Evolutionary conservation across 2,888 invertebrate species (phyloP), one percentile per base, ranked within the genome.

Genomic region (Limnephilus lunatus): DNA sequence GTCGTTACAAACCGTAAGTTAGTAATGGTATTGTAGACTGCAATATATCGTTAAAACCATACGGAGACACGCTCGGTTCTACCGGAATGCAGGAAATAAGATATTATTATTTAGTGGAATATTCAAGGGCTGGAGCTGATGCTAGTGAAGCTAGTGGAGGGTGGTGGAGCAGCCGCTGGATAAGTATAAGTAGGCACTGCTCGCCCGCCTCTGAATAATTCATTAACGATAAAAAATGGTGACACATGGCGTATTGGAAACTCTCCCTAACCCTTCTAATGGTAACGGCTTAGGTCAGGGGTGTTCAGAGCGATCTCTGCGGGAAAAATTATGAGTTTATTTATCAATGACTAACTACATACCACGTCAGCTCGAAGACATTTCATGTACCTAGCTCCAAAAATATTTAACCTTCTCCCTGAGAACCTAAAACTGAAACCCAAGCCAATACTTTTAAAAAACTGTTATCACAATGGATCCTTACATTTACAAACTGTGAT

Each of bases 141-240:
- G 44, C 86, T 30, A 25, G 39, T 35, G 44, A 12, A 9, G 39
- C n/a, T 35, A 85, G 81, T n/a, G 53, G 39, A 7, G 68, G 0
- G 68, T 0, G 68, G 68, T 0, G 25, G 25, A 82, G 39, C 44
- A 25, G 35, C 39, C 4, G 81, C 89, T 81, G 89, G 81, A 81
- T 89, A 89, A 89, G 81, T 81, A 39, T 81, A 81, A 81, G 39
- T 81, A 81, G 35, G 39, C 9, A n/a, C 68, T 68, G 68, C 68
- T 25, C 7, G 68, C 68, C 68, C 81, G 85, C 86, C 44, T n/a
- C n/a, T 89, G 89, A 89, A 89, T 89, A 89, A 89, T 89, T 89
- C 44, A 89, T 82, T 89, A 89, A 89, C 39, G 89, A 81, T 89
- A 89, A 81, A 81, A 89, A 89, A 89, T 89, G 88, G 89, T 81